Percentiles rank a stretch among this genome's conserved stretches.
These are phyloP conservation scores for Pachycephus smyrnensis DNA, from an alignment of 2,888 invertebrate species.

Conservation along the genomic window DNA sequence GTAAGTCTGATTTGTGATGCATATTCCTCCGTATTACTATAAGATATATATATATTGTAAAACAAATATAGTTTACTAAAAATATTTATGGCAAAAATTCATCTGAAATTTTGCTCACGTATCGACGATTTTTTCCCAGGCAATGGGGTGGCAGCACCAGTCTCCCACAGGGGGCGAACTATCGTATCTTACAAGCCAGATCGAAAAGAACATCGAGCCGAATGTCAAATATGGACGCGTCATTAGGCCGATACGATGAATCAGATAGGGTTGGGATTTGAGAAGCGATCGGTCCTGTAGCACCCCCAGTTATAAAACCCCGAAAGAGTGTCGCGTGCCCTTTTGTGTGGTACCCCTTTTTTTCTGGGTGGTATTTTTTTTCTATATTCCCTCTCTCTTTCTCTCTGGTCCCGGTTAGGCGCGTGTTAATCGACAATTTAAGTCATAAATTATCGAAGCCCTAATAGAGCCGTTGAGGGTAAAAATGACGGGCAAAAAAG, in stretches of 20 bases:
- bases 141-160: too few species aligned
- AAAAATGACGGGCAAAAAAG: constrained; percentile 12
- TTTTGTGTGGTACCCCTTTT: constrained; percentile 60
- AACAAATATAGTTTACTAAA: too few species aligned
- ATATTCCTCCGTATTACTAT: too few species aligned
- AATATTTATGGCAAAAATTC: too few species aligned
- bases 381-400: constrained; percentile 28
- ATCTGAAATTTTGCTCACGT: too few species aligned
- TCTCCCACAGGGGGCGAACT: background rate
- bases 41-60: too few species aligned
- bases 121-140: too few species aligned
- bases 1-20: too few species aligned
- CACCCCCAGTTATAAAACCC: background rate
- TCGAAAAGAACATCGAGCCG: constrained; percentile 35
- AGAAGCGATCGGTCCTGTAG: too few species aligned
- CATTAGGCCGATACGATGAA: constrained; percentile 60
- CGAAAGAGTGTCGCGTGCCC: constrained; percentile 58
- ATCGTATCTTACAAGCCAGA: background rate
- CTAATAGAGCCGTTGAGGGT: constrained; percentile 59
- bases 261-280: constrained; percentile 55
- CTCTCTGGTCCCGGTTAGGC: constrained; percentile 51
- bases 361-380: constrained; percentile 32
- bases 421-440: constrained; percentile 65
- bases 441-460: constrained; percentile 65
- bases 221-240: constrained; percentile 57